Evolutionary conservation across 2,113 vertebrate genomes (phyloP).

Genomic region (Phyllostomus discolor): DNA sequence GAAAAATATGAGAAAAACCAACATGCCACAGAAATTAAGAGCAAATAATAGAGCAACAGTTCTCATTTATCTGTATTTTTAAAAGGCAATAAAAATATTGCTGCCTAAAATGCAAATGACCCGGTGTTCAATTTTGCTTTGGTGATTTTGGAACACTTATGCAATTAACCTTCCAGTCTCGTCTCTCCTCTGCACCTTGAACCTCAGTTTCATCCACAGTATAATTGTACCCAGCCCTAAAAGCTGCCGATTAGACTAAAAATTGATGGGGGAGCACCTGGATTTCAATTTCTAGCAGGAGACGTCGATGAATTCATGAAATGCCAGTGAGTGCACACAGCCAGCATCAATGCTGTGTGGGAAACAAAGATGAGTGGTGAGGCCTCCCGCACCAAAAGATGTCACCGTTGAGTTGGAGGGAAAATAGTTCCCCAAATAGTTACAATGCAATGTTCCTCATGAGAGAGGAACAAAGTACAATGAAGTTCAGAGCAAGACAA

Average conservation of each 20-base stretch:
- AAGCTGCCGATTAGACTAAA: neutral
- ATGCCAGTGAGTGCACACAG: neutral
- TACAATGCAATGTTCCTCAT: neutral
- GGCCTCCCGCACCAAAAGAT: neutral
- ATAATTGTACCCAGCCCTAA: neutral
- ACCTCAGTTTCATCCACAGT: neutral
- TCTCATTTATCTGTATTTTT: neutral
- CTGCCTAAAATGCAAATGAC: neutral
- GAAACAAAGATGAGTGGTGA: neutral
- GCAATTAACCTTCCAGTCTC: neutral
- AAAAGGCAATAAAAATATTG: neutral
- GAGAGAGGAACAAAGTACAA: neutral
- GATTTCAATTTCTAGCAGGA: neutral
- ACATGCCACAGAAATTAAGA: neutral
- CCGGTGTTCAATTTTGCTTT: neutral
- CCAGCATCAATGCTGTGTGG: neutral
- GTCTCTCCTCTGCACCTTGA: neutral
- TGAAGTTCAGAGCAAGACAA: neutral
- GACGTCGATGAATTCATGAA: slow-evolving; percentile 13
- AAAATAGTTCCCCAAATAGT: neutral
- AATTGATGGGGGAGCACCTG: neutral
- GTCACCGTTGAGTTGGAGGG: neutral
- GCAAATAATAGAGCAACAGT: slow-evolving; percentile 16
- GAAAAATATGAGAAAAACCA: slow-evolving; percentile 16
- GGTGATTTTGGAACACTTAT: neutral